Percentiles rank a stretch among this genome's conserved stretches.
Conservation (phyloP, 2,797 vertebrate species). For the Kryptopterus vitreolus region DNA sequence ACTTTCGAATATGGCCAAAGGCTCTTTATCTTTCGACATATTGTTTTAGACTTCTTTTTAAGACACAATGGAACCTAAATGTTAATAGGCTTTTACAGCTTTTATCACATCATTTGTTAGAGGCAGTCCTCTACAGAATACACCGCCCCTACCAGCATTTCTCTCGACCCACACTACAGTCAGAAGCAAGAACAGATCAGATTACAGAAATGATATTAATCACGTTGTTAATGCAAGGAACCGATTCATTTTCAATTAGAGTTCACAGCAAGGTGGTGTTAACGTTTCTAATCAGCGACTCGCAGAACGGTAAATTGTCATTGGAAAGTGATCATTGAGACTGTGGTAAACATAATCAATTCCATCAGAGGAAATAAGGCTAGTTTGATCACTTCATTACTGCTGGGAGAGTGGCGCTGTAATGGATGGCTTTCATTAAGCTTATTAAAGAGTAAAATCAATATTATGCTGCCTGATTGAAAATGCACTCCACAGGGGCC, state of each 20-base stretch:
- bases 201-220: slow-evolving; percentile 30
- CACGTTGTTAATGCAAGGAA: slow-evolving; percentile 1
- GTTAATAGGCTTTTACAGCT: not conserved
- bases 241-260: slow-evolving; percentile 37
- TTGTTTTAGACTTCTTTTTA: not conserved
- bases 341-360: slow-evolving; percentile 65
- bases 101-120: not conserved
- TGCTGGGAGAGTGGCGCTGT: slow-evolving; percentile 57
- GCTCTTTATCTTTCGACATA: not conserved
- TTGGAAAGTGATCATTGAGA: slow-evolving; percentile 58
- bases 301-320: slow-evolving; percentile 43
- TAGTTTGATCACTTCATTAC: slow-evolving; percentile 66
- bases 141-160: slow-evolving; percentile 26
- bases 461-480: slow-evolving; percentile 61
- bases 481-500: slow-evolving; percentile 48
- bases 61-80: not conserved
- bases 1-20: not conserved
- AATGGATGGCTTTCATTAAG: slow-evolving; percentile 66
- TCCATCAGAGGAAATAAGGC: slow-evolving; percentile 55
- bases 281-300: slow-evolving; percentile 51
- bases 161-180: slow-evolving; percentile 19
- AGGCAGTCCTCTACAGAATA: not conserved
- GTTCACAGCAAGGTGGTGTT: slow-evolving; percentile 54
- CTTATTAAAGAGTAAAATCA: slow-evolving; percentile 65
- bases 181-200: slow-evolving; percentile 35